Evolutionary conservation across 2,888 invertebrate species (phyloP).

Genomic region (Metopia argyrocephala): DNA sequence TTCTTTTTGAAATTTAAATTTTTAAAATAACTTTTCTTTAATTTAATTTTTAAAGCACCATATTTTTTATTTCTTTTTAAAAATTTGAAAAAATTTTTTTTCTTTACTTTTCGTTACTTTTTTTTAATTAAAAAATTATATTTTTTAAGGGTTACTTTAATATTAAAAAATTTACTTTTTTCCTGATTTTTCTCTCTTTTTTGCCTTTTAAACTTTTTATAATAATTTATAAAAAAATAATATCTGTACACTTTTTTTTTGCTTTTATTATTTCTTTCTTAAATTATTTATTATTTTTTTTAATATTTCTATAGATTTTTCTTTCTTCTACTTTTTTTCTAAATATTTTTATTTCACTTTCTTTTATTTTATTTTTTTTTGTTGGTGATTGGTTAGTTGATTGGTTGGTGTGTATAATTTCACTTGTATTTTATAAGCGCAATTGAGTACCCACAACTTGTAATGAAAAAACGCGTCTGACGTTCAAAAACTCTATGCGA

Average conservation of each 20-base stretch:
- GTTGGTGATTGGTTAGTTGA: neutral
- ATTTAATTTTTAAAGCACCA: constrained; percentile 48
- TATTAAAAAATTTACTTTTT: constrained; percentile 37
- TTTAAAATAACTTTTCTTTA: constrained; percentile 15
- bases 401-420: constrained; percentile 59
- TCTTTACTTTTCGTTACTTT: constrained; percentile 8
- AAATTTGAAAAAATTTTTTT: neutral
- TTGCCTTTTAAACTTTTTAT: neutral
- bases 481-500: constrained; percentile 65
- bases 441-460: constrained; percentile 65
- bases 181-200: neutral
- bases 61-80: neutral
- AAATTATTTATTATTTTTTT: constrained; percentile 50
- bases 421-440: constrained; percentile 56
- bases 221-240: neutral
- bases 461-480: constrained; percentile 65
- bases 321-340: constrained; percentile 29
- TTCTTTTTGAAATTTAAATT: constrained; percentile 6
- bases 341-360: constrained; percentile 56
- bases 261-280: constrained; percentile 40
- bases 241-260: constrained; percentile 12
- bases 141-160: too few species aligned
- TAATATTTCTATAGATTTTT: constrained; percentile 39
- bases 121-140: constrained; percentile 34
- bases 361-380: constrained; percentile 31